Percentiles rank a stretch among this genome's conserved stretches.
phyloP scores from a whole-genome alignment of 2,888 invertebrate species.

The Lissocephala sabroskyi region DNA sequence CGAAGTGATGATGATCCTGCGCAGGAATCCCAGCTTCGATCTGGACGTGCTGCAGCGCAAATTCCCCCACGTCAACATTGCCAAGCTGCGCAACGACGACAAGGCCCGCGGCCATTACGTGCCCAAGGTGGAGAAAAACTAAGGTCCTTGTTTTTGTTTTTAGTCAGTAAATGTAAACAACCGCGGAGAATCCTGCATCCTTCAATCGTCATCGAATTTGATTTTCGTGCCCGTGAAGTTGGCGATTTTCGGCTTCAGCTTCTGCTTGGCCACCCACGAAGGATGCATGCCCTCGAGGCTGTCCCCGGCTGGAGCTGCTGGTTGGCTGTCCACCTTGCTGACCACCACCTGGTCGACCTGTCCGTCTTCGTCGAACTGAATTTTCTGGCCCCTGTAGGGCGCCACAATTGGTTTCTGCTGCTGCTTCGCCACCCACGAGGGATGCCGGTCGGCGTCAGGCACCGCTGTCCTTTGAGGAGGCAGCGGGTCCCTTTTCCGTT shows the following conservation, averaged over 20 bases:
- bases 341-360: constrained; percentile 2
- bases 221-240: constrained; percentile 70
- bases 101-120: constrained; percentile 78
- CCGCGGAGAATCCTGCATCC: constrained; percentile 1
- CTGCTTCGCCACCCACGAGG: constrained; percentile 70
- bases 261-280: constrained; percentile 71
- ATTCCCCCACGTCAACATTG: constrained; percentile 84
- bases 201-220: constrained; percentile 55
- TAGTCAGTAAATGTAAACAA: constrained; percentile 24
- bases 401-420: constrained; percentile 57
- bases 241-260: constrained; percentile 63
- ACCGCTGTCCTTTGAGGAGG: too few species aligned
- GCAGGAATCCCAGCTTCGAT: constrained; percentile 84
- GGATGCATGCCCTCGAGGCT: constrained; percentile 55
- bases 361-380: constrained; percentile 57
- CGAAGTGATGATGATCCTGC: constrained; percentile 80
- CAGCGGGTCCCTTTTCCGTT: background rate
- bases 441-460: constrained; percentile 43
- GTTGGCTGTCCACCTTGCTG: background rate
- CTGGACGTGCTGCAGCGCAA: constrained; percentile 79
- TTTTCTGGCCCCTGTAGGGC: constrained; percentile 65
- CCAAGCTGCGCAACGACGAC: constrained; percentile 76
- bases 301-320: background rate
- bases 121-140: constrained; percentile 65
- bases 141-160: constrained; percentile 1